Evolutionary conservation across 2,888 invertebrate species (phyloP), one percentile per base, ranked within the genome.

Genomic region (Ischnus inquisitorius): DNA sequence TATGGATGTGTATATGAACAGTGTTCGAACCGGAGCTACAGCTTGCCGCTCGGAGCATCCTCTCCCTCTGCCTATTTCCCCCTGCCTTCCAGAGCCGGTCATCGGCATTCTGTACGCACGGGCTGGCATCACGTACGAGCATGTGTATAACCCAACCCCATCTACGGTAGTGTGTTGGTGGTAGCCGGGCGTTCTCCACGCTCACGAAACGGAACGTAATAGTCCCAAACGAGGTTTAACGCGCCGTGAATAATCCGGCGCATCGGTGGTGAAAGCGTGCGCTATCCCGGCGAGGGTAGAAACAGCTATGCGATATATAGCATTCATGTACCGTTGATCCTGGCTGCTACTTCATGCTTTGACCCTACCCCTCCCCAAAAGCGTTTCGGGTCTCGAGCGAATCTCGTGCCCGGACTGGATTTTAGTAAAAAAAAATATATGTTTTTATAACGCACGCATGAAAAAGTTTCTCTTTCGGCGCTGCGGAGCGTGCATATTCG

Each of bases 171-270:
- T 19, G 60, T 74, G 62, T 60, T 46, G 72, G 72, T 64, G 28
- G 69, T 39, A 16, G 34, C 34, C 34, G 8, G 6, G 71, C 78
- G 76, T 79, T 65, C 74, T 62, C 39, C 83, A 82, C 84, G 89
- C 81, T 72, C 79, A 80, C 78, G 87, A 89, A 89, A 89, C 88
- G 90, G 88, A 89, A 89, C 89, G 90, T 91, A 92, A 91, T 92
- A 88, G 90, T 90, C 86, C 89, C 89, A 89, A 91, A 91, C 91
- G 91, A 91, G 89, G 88, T 90, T 91, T 92, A 91, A 92, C 92
- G 89, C 89, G 89, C 88, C 90, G 90, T 90, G 90, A 91, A 91
- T 91, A 91, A 92, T 89, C 88, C 87, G 85, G 82, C 81, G 84
- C 84, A 84, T 82, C 85, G 82, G 85, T 81, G 85, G 81, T 86